Evolutionary conservation across 1,140 invertebrate genomes (phyloP).

Genomic region (Cyclina sinensis): DNA sequence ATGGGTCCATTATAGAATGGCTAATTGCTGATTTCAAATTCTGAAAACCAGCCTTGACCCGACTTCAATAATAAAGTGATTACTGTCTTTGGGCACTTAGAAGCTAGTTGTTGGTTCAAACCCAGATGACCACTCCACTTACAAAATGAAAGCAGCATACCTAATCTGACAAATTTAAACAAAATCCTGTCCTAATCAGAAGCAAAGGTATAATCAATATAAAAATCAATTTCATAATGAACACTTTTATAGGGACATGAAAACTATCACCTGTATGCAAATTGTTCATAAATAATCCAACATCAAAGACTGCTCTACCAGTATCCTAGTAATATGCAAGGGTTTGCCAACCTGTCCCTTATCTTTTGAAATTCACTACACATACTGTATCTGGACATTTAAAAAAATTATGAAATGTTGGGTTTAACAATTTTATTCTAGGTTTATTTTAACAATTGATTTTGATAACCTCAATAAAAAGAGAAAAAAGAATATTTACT

Average conservation of each 20-base stretch:
- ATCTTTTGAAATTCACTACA: not conserved
- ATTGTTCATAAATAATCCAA: not conserved
- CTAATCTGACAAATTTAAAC: too few species aligned
- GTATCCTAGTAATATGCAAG: not conserved
- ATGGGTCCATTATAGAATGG: too few species aligned
- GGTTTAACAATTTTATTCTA: not conserved
- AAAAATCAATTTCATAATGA: not conserved
- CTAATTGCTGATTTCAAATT: too few species aligned
- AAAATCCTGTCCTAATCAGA: too few species aligned
- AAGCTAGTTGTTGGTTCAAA: too few species aligned
- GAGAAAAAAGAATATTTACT: too few species aligned
- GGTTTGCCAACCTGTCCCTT: not conserved
- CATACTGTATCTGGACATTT: not conserved
- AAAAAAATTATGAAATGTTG: not conserved
- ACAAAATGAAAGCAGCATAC: too few species aligned
- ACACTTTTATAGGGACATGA: not conserved
- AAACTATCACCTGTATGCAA: slow-evolving; percentile 32
- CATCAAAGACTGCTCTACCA: not conserved
- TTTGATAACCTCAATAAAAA: too few species aligned
- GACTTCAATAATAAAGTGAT: too few species aligned
- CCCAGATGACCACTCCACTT: too few species aligned
- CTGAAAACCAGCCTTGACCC: too few species aligned
- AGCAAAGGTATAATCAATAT: not conserved
- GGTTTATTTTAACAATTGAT: not conserved
- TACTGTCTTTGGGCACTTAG: too few species aligned